These are phyloP conservation scores for Nibea coibor DNA, from an alignment of 2,113 vertebrate genomes.

Conservation along the genomic window DNA sequence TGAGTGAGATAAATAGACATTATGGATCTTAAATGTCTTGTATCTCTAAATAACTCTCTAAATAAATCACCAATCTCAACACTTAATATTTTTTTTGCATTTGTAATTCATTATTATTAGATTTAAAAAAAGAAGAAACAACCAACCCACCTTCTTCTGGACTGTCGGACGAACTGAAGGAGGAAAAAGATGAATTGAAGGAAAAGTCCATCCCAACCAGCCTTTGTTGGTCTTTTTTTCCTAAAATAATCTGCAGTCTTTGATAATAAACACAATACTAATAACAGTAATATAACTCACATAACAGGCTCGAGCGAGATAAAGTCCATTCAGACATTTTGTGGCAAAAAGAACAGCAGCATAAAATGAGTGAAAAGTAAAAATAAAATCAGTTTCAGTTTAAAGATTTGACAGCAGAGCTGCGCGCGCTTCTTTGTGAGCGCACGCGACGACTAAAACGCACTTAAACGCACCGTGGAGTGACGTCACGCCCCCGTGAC, in stretches of 20 bases:
- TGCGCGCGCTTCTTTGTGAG: too few species aligned
- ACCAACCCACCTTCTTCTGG: constrained; percentile 36
- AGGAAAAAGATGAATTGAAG: constrained; percentile 39
- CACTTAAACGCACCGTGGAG: not conserved
- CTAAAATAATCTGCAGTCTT: not conserved
- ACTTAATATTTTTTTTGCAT: not conserved
- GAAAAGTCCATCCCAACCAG: constrained; percentile 38
- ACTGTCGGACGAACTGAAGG: constrained; percentile 10
- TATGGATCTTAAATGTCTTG: too few species aligned
- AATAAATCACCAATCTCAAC: too few species aligned
- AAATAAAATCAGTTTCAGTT: too few species aligned
- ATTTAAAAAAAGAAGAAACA: not conserved
- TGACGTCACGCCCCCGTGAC: not conserved
- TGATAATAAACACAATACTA: not conserved
- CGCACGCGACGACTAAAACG: not conserved
- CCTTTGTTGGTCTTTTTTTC: not conserved
- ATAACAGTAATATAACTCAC: not conserved
- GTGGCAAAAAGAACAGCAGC: not conserved
- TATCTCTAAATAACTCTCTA: too few species aligned
- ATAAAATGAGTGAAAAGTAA: not conserved
- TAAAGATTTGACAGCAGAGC: too few species aligned
- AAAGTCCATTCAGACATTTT: not conserved
- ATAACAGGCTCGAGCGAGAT: not conserved
- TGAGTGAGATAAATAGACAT: too few species aligned
- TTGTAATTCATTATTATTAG: too few species aligned